Percentiles rank a stretch among this genome's conserved stretches.
Evolutionary conservation across 2,888 invertebrate genomes (phyloP).

Genomic region (Osmoderma eremita): DNA sequence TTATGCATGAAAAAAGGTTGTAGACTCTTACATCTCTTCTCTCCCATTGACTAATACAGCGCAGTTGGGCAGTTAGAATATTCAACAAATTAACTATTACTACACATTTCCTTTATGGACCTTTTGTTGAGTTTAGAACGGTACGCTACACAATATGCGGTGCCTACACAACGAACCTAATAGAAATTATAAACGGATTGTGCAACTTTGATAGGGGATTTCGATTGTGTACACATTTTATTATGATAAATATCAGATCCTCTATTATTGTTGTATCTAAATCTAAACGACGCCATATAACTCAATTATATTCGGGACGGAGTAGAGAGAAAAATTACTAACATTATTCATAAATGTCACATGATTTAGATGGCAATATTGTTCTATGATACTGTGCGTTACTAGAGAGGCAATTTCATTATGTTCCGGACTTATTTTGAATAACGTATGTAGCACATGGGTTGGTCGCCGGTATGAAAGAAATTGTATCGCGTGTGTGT

Average conservation of each 20-base stretch:
- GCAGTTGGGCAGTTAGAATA: too few species aligned
- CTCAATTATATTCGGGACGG: constrained; percentile 37
- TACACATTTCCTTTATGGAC: too few species aligned
- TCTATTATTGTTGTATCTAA: constrained; percentile 24
- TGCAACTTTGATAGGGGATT: constrained; percentile 31
- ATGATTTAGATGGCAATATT: constrained; percentile 34
- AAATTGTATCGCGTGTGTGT: constrained; percentile 21
- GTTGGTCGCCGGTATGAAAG: constrained; percentile 13
- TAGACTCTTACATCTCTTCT: too few species aligned
- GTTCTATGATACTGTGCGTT: constrained; percentile 22
- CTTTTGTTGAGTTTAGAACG: too few species aligned
- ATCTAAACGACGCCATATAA: constrained; percentile 38
- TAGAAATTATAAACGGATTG: constrained; percentile 38
- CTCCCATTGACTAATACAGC: too few species aligned
- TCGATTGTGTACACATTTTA: constrained; percentile 39
- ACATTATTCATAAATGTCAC: constrained; percentile 37
- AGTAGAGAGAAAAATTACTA: constrained; percentile 30
- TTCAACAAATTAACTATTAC: too few species aligned
- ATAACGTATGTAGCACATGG: constrained; percentile 6
- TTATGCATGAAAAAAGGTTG: too few species aligned
- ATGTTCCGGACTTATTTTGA: not conserved
- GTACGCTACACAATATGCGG: not conserved
- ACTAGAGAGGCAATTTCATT: constrained; percentile 17
- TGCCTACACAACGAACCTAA: constrained; percentile 32
- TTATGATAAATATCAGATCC: constrained; percentile 41